Evolutionary conservation across 1,140 invertebrate genomes (phyloP), one percentile per base, ranked within the genome.

Genomic region (Lanistes nyassanus): DNA sequence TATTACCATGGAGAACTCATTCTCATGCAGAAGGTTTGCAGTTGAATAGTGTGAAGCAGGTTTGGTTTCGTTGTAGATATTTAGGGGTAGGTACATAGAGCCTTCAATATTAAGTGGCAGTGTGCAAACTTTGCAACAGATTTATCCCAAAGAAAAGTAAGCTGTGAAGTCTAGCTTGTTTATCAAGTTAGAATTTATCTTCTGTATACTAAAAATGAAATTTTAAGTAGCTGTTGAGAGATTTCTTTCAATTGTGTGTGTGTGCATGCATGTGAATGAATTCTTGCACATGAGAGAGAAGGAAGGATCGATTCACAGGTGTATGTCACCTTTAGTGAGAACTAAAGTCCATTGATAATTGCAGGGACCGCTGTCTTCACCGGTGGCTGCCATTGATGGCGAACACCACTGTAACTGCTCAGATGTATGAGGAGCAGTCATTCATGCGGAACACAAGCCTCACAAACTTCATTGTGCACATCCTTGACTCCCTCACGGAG

Each of bases 371-470:
- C 87, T 92, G 96, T 84, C 90, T 99, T 72, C 95, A 97, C 84
- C 92, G 94, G 75, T 95, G 98, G 92, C 89, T 99, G 23, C 92
- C 94, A 29, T 93, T 96, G 39, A 94, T 99, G 92, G 94, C 96
- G 5, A 90, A 93, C 77, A 94, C 94, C 23, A 93, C 95, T 66
- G 93, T 96, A 0, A 97, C 97, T 0, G 87, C 91, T 5, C 95
- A 97, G 83, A 97, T 99, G 95, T 99, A 98, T 83, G 97, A 99
- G 86, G 97, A 98, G 84, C 92, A 94, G 78, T 98, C 97, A 64
- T 99, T 99, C 89, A 89, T 99, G 39, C 92, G 97, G 71, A 95
- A 96, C 85, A 91, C 93, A 64, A 93, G 93, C 73, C 91, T 97
- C 51, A 91, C 96, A 47, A 95, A 94, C 77, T 98, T 97, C 89